These are phyloP conservation scores for Ceratosolen fusciceps DNA, from an alignment of 1,140 invertebrate genomes.

Conservation along the genomic window DNA sequence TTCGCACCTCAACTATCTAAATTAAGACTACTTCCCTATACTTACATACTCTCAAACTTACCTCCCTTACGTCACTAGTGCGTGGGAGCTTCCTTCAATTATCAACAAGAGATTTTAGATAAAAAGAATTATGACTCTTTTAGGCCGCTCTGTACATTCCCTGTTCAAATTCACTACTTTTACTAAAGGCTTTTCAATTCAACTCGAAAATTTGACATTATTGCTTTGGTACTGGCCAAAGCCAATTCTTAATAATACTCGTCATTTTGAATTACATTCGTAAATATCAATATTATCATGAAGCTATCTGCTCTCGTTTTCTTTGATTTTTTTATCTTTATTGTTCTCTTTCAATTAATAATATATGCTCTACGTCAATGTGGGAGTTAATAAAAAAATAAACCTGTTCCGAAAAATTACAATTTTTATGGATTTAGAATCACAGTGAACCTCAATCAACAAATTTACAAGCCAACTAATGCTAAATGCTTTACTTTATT, in stretches of 20 bases:
- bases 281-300: neutral
- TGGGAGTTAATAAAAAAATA: neutral
- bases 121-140: constrained; percentile 8
- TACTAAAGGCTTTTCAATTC: constrained; percentile 29
- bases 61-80: too few species aligned
- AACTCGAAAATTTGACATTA: constrained; percentile 16
- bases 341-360: neutral
- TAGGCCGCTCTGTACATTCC: too few species aligned
- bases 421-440: neutral
- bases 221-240: neutral
- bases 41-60: too few species aligned
- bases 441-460: neutral
- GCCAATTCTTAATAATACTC: neutral
- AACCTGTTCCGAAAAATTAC: neutral
- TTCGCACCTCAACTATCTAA: too few species aligned
- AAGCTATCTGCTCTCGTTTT: neutral
- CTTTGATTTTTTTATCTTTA: neutral
- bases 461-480: neutral
- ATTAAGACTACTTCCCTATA: too few species aligned
- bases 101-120: too few species aligned
- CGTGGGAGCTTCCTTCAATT: too few species aligned
- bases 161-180: constrained; percentile 40
- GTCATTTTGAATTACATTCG: neutral
- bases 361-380: neutral
- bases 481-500: neutral